Percentiles rank a stretch among this genome's conserved stretches.
Evolutionary conservation across 2,797 vertebrate species (phyloP).

Genomic region (Helostoma temminkii): DNA sequence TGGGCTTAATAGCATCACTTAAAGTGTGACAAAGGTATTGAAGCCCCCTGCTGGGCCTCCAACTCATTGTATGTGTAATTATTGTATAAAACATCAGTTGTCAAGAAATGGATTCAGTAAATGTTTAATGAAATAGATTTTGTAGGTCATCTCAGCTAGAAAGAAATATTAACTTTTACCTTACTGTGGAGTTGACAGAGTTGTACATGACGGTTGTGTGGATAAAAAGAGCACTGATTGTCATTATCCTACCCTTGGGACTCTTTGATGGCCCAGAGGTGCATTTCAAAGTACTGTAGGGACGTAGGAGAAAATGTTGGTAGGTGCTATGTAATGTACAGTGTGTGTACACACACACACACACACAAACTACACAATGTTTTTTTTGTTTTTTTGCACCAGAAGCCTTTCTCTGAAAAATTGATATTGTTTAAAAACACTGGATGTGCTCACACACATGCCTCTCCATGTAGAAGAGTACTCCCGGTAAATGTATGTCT

Average conservation of each 20-base stretch:
- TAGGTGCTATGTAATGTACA: too few species aligned
- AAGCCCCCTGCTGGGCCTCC: constrained; percentile 40
- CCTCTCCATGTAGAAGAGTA: constrained; percentile 34
- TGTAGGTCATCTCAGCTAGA: constrained; percentile 28
- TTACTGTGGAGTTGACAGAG: constrained; percentile 29
- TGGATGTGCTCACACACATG: constrained; percentile 41
- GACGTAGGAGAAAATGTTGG: constrained; percentile 38
- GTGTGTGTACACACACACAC: too few species aligned
- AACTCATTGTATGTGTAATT: constrained; percentile 47
- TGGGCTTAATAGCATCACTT: constrained; percentile 47
- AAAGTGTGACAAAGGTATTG: constrained; percentile 38
- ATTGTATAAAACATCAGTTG: constrained; percentile 40
- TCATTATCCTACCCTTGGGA: constrained; percentile 58
- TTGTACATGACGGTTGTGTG: constrained; percentile 44
- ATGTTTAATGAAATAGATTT: constrained; percentile 35
- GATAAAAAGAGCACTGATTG: constrained; percentile 65
- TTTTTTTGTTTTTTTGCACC: constrained; percentile 24
- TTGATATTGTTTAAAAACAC: constrained; percentile 28
- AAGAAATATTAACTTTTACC: constrained; percentile 47
- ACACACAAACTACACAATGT: too few species aligned
- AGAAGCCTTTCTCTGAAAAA: constrained; percentile 46
- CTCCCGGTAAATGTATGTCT: constrained; percentile 38
- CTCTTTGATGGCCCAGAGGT: constrained; percentile 32
- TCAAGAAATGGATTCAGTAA: constrained; percentile 26
- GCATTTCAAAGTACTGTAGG: constrained; percentile 41